A percentile compares a stretch with the other conserved stretches of the same genome.
Evolutionary conservation across 2,888 invertebrate genomes (phyloP).

Genomic region (Gandaritis pyraliata): DNA sequence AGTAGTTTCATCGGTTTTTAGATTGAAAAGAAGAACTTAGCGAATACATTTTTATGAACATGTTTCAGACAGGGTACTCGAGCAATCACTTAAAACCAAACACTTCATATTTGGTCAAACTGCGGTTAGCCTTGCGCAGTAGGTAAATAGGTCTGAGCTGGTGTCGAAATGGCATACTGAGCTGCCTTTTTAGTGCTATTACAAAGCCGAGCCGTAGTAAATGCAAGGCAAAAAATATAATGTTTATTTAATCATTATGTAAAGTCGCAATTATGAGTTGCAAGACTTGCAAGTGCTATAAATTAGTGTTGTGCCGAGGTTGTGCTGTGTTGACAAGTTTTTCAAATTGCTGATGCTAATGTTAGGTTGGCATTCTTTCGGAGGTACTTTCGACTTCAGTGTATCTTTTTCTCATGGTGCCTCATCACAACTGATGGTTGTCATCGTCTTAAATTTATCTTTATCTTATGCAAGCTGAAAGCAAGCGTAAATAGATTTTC

Average conservation of each 20-base stretch:
- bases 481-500: no score
- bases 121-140: conserved; percentile 38
- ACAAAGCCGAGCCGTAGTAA: conserved; percentile 35
- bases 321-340: conserved; percentile 29
- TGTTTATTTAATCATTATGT: conserved; percentile 42
- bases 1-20: not conserved
- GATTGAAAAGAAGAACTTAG: not conserved
- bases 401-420: no score
- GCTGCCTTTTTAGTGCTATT: conserved; percentile 34
- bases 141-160: conserved; percentile 32
- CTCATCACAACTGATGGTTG: no score
- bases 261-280: conserved; percentile 38
- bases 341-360: conserved; percentile 4
- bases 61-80: not conserved
- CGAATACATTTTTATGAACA: not conserved
- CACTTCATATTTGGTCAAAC: conserved; percentile 33
- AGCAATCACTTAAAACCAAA: conserved; percentile 23
- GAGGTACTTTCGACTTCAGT: not conserved
- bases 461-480: no score
- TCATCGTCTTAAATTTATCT: no score
- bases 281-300: no score
- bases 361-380: conserved; percentile 1
- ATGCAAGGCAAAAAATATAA: conserved; percentile 33
- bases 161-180: conserved; percentile 36
- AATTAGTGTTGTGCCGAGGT: conserved; percentile 17